Evolutionary conservation across 2,888 invertebrate genomes (phyloP), one percentile per base, ranked within the genome.

Genomic region (Drosophila mimetica): DNA sequence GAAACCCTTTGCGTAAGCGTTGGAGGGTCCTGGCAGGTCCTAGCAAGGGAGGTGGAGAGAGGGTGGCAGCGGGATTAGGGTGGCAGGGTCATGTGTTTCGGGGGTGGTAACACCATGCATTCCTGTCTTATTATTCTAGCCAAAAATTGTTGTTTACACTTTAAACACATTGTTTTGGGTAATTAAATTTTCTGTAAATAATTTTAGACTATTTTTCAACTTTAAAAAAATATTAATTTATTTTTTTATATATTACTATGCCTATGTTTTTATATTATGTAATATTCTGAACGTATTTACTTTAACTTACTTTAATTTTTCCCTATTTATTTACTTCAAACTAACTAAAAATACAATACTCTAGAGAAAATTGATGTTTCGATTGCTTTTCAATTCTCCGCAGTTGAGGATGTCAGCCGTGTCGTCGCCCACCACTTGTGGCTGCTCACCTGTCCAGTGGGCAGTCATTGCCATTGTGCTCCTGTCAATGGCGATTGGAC

Each of bases 1-100:
- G 86, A 84, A 86, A 84, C 84, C 88, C 67, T 87, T 88, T 86
- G 77, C 83, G 79, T 87, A 83, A 79, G 83, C 76, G 65, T 47
- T 60, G 30, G 37, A n/a, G 44, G 44, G 44, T 28, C 25, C 44
- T 25, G 44, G 44, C 18, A 39, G 48, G 37, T 36, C 42, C 28
- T 28, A 8, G 16, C 2, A 6, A 14, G 28, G 11, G 22, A 6
- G 8, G 8, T 28, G 54, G 16, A 6, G n/a, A n/a, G n/a, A 22
- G 22, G 55, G 32, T 34, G 8, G 39, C 32, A n/a, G 9, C 9
- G 18, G 44, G 20, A 14, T 7, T 22, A 4, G 22, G 54, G 22
- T 20, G 50, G 42, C 2, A 28, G 32, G n/a, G 52, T 34, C 36
- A 44, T 48, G 34, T 70, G 70, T 37, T 55, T 44, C 25, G 44